Percentiles rank a stretch among this genome's conserved stretches.
These are phyloP conservation scores for Bathynomus jamesi DNA, from an alignment of 1,140 invertebrate species.

Conservation along the genomic window DNA sequence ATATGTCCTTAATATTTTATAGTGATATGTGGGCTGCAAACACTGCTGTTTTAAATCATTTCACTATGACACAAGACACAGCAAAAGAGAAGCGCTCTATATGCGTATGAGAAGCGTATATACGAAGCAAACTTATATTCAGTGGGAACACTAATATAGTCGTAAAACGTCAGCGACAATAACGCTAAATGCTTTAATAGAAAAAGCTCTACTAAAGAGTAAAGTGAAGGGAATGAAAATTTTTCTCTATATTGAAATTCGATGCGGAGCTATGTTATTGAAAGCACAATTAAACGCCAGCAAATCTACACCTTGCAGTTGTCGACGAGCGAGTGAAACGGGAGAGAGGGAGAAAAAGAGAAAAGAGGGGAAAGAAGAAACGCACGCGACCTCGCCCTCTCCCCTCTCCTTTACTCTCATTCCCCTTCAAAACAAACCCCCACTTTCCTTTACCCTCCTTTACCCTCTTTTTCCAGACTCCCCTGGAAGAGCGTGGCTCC, in stretches of 20 bases:
- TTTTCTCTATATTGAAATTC: background rate
- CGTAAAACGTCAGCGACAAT: no score
- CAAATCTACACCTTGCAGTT: background rate
- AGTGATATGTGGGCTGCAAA: no score
- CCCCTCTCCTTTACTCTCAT: background rate
- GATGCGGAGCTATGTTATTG: background rate
- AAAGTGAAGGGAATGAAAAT: background rate
- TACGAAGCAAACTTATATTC: no score
- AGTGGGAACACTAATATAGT: no score
- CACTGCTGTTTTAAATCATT: no score
- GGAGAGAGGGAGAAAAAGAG: background rate
- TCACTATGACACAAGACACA: background rate
- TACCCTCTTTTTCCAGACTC: background rate
- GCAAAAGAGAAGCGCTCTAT: background rate
- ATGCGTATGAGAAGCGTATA: background rate
- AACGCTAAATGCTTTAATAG: no score
- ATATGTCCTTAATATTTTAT: no score
- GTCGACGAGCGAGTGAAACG: background rate
- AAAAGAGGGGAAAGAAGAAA: background rate
- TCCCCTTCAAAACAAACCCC: background rate
- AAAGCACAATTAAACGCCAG: background rate
- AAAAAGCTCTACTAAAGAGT: no score
- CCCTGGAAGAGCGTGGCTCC: background rate
- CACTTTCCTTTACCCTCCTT: background rate
- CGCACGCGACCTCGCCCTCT: background rate